A percentile compares a stretch with the other conserved stretches of the same genome.
Evolutionary conservation across 1,140 invertebrate genomes (phyloP).

Genomic region (Charaxes varanes): DNA sequence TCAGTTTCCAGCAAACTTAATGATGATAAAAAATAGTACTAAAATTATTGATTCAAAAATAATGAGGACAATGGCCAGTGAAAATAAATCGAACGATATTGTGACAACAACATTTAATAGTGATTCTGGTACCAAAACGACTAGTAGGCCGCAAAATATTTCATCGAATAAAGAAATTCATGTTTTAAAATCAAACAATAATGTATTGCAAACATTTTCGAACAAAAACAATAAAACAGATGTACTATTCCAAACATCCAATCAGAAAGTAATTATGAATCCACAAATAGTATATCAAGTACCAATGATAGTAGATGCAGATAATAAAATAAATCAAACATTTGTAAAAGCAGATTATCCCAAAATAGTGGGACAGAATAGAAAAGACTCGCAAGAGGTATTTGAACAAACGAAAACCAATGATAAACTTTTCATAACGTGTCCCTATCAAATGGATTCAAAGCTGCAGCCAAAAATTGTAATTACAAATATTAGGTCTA

Average conservation of each 20-base stretch:
- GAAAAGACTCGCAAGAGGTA: slow-evolving; percentile 32
- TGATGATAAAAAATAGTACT: slow-evolving; percentile 58
- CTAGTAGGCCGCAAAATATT: slow-evolving; percentile 21
- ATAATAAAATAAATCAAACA: slow-evolving; percentile 38
- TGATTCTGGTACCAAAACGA: slow-evolving; percentile 9
- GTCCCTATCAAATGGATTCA: slow-evolving; percentile 54
- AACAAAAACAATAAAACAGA: slow-evolving; percentile 49
- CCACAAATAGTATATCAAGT: slow-evolving; percentile 65
- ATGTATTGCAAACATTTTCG: slow-evolving; percentile 40
- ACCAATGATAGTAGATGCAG: slow-evolving; percentile 52
- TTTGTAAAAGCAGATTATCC: slow-evolving; percentile 34
- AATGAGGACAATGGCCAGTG: slow-evolving; percentile 29
- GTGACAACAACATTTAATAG: slow-evolving; percentile 8
- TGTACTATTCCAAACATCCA: slow-evolving; percentile 38
- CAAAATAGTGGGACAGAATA: slow-evolving; percentile 31
- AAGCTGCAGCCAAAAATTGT: slow-evolving; percentile 57
- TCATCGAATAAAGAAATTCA: slow-evolving; percentile 40
- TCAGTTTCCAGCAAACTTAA: slow-evolving; percentile 59
- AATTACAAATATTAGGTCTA: slow-evolving; percentile 48
- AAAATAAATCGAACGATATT: slow-evolving; percentile 19
- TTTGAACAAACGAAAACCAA: slow-evolving; percentile 36
- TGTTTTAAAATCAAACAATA: slow-evolving; percentile 44
- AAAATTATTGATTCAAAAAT: slow-evolving; percentile 41
- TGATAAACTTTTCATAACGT: slow-evolving; percentile 50
- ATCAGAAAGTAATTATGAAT: slow-evolving; percentile 52